Conservation (phyloP, 1,140 invertebrate genomes). For the Caerostris extrusa region DNA sequence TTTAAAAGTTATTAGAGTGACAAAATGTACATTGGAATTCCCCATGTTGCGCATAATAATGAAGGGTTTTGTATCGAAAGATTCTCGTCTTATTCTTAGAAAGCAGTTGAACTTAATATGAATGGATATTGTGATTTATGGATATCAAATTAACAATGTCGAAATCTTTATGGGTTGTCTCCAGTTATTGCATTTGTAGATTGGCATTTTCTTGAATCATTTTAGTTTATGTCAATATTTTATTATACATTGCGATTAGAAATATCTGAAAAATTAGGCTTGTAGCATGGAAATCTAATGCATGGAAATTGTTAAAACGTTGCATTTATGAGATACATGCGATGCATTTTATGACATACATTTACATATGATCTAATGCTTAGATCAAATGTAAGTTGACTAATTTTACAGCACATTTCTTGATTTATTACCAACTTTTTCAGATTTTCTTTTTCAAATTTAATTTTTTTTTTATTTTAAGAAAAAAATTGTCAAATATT, state of each 20-base stretch:
- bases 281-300: no score
- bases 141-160: background rate
- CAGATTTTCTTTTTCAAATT: no score
- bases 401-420: no score
- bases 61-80: background rate
- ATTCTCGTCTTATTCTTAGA: background rate
- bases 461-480: no score
- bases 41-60: slow-evolving; percentile 19
- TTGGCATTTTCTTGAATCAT: background rate
- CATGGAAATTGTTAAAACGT: no score
- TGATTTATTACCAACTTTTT: no score
- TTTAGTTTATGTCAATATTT: background rate
- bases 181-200: background rate
- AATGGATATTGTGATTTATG: slow-evolving; percentile 31
- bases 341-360: no score
- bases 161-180: background rate
- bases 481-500: no score
- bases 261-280: no score
- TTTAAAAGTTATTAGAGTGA: slow-evolving; percentile 38
- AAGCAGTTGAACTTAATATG: background rate
- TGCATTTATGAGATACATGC: no score
- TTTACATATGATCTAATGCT: no score
- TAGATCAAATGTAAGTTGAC: no score
- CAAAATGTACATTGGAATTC: background rate
- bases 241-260: background rate